Base-by-base conservation (phyloP, 2,888 invertebrate species). In the Drosophila buzzatii region DNA sequence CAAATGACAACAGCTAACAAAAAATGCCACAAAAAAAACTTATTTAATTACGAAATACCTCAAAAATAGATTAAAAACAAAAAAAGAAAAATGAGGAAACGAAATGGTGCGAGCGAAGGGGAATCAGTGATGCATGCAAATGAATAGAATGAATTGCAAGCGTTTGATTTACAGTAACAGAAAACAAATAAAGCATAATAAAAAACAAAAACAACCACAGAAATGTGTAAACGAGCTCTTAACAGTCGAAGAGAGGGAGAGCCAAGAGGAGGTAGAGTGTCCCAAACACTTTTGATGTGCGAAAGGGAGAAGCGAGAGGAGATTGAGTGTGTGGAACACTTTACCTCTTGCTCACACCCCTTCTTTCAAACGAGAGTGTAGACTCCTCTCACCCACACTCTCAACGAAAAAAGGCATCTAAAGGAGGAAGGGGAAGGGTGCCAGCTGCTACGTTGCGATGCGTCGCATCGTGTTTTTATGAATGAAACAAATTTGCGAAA, bases 381-480 rank as follows among this genome's bases (percentile, higher is more conserved):
- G 37, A 4, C 12, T 0, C 37, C 37, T 16, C 37, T 7, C 37
- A 3, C 33, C 47, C 31, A 1, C 49, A 49, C 31, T 27, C 31
- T 5, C 10, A 1, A 1, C 49, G n/a, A n/a, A n/a, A n/a, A 49
- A 31, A 23, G 10, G 12, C n/a, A 27, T 2, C 55, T 12, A n/a
- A n/a, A 12, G 49, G n/a, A n/a, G 49, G 20, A 18, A 16, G 37
- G 52, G 52, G 52, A 16, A 44, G 35, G 52, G 44, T 58, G 58
- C 64, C 77, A 78, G 66, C 79, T 78, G 77, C 79, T 78, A 59
- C 37, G 65, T 53, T 45, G 65, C 53, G 52, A 57, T 60, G 62
- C 49, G 33, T 67, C 52, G 58, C 39, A 35, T 41, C 20, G 70
- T 37, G 47, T 70, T 86, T 86, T 83, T 86, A 86, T 83, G 83